These are phyloP conservation scores for Puntigrus tetrazona DNA, from an alignment of 2,113 vertebrate species.

Conservation along the genomic window DNA sequence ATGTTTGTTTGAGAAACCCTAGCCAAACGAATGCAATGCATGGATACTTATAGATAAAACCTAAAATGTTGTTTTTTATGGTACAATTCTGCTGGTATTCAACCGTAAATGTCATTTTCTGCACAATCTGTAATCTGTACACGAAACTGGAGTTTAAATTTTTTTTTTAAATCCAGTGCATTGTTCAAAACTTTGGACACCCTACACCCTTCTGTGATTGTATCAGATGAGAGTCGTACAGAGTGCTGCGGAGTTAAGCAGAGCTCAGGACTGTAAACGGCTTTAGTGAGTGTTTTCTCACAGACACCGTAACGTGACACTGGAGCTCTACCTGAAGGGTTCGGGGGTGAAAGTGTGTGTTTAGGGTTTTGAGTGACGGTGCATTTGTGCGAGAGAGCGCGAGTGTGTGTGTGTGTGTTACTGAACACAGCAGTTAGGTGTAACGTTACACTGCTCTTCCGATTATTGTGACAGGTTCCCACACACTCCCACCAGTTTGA, in stretches of 20 bases:
- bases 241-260: no score
- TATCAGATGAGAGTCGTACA: not conserved
- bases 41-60: no score
- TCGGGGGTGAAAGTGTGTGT: conserved; percentile 50
- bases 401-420: conserved; percentile 18
- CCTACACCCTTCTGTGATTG: not conserved
- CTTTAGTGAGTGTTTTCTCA: conserved; percentile 50
- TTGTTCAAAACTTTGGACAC: not conserved
- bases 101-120: no score
- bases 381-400: conserved; percentile 22
- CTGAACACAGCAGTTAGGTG: conserved; percentile 55
- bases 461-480: conserved; percentile 67
- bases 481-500: conserved; percentile 62
- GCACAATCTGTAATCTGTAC: not conserved
- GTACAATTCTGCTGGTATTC: no score
- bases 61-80: no score
- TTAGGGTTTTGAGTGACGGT: conserved; percentile 47
- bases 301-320: conserved; percentile 38
- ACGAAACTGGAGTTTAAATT: not conserved
- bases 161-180: not conserved
- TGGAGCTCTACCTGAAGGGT: conserved; percentile 24
- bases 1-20: not conserved
- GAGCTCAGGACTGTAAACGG: conserved; percentile 25
- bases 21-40: no score
- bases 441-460: conserved; percentile 66